phyloP scores from a whole-genome alignment of 2,888 invertebrate genomes.

The Trimorus sp. region DNA sequence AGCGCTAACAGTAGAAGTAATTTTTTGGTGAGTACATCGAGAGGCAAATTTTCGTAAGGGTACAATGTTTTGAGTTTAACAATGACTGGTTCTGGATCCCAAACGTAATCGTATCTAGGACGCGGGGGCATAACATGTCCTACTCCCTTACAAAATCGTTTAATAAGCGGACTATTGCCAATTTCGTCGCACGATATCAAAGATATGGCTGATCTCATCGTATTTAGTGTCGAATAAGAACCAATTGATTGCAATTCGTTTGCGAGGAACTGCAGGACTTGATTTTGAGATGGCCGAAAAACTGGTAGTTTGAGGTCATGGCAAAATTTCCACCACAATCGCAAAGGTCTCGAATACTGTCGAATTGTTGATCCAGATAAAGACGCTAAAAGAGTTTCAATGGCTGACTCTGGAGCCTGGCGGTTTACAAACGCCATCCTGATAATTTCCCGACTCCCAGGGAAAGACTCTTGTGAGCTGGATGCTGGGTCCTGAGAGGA shows the following conservation, averaged over 20 bases:
- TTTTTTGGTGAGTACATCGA: too few relatives aligned
- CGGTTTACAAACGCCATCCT: constrained; percentile 4
- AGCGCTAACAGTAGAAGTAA: neutral
- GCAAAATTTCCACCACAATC: constrained; percentile 55
- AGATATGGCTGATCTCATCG: neutral
- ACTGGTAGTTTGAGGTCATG: neutral
- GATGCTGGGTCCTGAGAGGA: constrained; percentile 26
- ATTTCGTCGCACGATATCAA: neutral
- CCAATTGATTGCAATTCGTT: too few relatives aligned
- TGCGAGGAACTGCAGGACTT: constrained; percentile 39
- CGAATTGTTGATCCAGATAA: constrained; percentile 50
- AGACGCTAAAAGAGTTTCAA: constrained; percentile 24
- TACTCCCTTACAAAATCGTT: constrained; percentile 7
- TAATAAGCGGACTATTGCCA: neutral
- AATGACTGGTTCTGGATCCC: neutral
- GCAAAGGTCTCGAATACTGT: constrained; percentile 47
- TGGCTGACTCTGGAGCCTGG: neutral
- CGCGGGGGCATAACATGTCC: neutral
- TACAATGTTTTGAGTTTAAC: neutral
- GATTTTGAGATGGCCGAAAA: constrained; percentile 4
- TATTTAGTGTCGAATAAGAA: constrained; percentile 11
- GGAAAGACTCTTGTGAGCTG: neutral
- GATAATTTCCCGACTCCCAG: constrained; percentile 16
- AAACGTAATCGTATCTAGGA: neutral
- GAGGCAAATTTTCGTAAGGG: neutral